Percentiles rank a stretch among this genome's conserved stretches.
Evolutionary conservation across 1,140 invertebrate genomes (phyloP).

Genomic region (Platorchestia sp.): DNA sequence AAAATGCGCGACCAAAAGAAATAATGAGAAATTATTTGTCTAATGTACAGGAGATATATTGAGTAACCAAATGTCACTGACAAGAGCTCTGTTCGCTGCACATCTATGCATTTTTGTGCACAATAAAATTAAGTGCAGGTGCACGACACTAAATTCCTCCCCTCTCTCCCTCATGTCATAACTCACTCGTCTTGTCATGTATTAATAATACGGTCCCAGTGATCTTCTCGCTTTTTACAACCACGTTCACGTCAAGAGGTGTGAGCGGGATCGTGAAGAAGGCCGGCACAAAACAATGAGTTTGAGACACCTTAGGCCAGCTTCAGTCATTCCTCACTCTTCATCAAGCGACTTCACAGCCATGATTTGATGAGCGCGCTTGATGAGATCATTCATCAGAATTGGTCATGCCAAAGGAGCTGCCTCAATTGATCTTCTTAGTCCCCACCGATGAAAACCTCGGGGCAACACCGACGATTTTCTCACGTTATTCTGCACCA

Average conservation of each 20-base stretch:
- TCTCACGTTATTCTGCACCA: not conserved
- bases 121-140: too few species aligned
- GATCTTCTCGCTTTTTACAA: not conserved
- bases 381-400: slow-evolving; percentile 49
- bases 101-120: too few species aligned
- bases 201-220: not conserved
- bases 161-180: not conserved
- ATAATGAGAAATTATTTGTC: too few species aligned
- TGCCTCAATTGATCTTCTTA: not conserved
- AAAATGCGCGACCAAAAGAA: too few species aligned
- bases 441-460: not conserved
- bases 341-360: slow-evolving; percentile 37
- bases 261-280: not conserved
- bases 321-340: slow-evolving; percentile 30
- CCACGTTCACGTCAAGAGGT: not conserved
- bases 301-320: not conserved
- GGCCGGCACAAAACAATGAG: not conserved
- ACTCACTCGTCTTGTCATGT: not conserved
- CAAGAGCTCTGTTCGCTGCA: too few species aligned
- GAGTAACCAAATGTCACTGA: too few species aligned
- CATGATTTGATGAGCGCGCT: slow-evolving; percentile 11
- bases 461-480: not conserved
- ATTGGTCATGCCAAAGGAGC: slow-evolving; percentile 50
- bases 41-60: too few species aligned
- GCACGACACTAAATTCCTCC: too few species aligned